phyloP scores from a whole-genome alignment of 2,113 vertebrate species.

The Sorex araneus region DNA sequence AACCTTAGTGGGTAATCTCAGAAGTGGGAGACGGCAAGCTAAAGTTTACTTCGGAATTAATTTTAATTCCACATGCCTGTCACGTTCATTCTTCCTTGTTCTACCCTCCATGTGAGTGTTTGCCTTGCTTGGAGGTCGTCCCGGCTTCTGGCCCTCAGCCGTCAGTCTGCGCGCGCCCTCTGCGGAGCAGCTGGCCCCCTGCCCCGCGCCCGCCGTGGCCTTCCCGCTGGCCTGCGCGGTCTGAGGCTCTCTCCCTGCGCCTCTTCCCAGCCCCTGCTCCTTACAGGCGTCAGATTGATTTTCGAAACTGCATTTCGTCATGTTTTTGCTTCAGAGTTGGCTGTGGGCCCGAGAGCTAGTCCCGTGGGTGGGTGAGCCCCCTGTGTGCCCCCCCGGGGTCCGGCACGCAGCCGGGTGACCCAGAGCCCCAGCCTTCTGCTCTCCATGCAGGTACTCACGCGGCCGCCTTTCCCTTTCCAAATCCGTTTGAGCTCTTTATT shows the following conservation, averaged over 20 bases:
- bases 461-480: not conserved
- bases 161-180: not conserved
- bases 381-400: no score
- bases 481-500: not conserved
- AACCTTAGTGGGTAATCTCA: not conserved
- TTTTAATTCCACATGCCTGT: not conserved
- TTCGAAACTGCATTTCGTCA: constrained; percentile 18
- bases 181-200: no score
- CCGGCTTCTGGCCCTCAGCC: not conserved
- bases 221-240: not conserved
- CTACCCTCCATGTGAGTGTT: not conserved
- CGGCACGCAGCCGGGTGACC: no score
- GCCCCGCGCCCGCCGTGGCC: not conserved
- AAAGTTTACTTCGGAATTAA: constrained; percentile 6
- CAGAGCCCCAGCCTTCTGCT: no score
- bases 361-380: no score
- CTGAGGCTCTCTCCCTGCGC: not conserved
- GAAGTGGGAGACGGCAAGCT: not conserved
- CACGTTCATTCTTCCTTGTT: not conserved
- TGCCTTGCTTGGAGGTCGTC: not conserved
- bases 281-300: constrained; percentile 11
- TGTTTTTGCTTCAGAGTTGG: constrained; percentile 50
- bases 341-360: no score
- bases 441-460: no score
- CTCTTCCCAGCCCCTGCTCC: not conserved